phyloP scores from a whole-genome alignment of 2,888 invertebrate species.

The Linnaemya tessellans region DNA sequence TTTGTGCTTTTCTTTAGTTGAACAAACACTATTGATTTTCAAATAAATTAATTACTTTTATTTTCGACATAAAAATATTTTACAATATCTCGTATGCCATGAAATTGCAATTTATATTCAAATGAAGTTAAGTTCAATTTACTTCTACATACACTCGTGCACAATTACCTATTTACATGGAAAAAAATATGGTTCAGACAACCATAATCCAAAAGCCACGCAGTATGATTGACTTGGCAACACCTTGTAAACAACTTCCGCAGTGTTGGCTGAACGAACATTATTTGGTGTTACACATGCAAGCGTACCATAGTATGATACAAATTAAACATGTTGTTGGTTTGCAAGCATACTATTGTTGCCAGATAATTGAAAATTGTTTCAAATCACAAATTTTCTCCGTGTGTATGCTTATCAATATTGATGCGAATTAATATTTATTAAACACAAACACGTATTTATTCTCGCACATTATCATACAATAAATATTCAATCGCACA shows the following conservation, averaged over 20 bases:
- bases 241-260: too few species aligned
- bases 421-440: slow-evolving; percentile 19
- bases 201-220: too few species aligned
- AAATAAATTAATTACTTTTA: background rate
- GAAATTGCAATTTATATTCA: background rate
- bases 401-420: background rate
- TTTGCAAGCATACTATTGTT: too few species aligned
- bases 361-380: too few species aligned
- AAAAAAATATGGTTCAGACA: too few species aligned
- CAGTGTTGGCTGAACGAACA: too few species aligned
- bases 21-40: background rate
- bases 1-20: background rate
- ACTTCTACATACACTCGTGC: too few species aligned
- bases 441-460: slow-evolving; percentile 21
- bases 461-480: slow-evolving; percentile 18
- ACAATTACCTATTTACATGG: too few species aligned
- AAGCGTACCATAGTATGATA: too few species aligned
- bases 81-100: background rate
- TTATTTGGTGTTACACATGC: too few species aligned
- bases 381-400: background rate
- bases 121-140: background rate
- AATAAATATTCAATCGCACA: slow-evolving; percentile 36
- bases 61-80: background rate
- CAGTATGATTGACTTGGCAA: too few species aligned
- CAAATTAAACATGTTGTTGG: too few species aligned